A percentile compares a stretch with the other conserved stretches of the same genome.
phyloP scores from a whole-genome alignment of 2,797 vertebrate genomes.

The Tolypeutes matacus region DNA sequence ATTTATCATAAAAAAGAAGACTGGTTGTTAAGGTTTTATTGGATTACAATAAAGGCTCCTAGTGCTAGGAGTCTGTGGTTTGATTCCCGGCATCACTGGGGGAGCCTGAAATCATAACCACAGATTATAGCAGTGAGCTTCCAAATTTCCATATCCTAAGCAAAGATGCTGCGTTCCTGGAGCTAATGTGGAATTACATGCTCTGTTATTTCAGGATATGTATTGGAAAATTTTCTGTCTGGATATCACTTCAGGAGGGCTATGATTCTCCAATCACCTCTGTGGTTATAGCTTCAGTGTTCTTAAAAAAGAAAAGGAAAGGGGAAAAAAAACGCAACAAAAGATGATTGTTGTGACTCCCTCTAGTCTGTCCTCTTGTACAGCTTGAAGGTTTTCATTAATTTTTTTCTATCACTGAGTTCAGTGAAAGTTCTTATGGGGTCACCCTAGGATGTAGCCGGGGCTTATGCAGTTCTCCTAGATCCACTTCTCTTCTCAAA shows the following conservation, averaged over 20 bases:
- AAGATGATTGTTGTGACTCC: slow-evolving; percentile 48
- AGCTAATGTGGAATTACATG: slow-evolving; percentile 77
- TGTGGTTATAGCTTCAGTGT: not conserved
- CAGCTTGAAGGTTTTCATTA: slow-evolving; percentile 62
- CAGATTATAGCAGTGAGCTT: slow-evolving; percentile 88
- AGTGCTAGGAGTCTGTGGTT: slow-evolving; percentile 85
- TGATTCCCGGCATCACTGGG: slow-evolving; percentile 87
- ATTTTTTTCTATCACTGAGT: slow-evolving; percentile 61
- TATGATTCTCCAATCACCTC: slow-evolving; percentile 76
- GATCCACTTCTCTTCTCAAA: not conserved
- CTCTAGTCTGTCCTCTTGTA: not conserved
- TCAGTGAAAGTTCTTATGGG: slow-evolving; percentile 71
- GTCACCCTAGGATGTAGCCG: slow-evolving; percentile 29
- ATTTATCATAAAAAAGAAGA: slow-evolving; percentile 85
- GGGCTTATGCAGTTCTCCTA: not conserved
- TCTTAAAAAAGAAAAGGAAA: slow-evolving; percentile 32
- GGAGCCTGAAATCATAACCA: slow-evolving; percentile 87
- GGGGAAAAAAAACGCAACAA: slow-evolving; percentile 21
- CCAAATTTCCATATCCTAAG: slow-evolving; percentile 87
- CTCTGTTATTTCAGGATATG: slow-evolving; percentile 74
- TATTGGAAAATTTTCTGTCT: slow-evolving; percentile 77
- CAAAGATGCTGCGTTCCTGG: slow-evolving; percentile 83
- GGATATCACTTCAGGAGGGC: slow-evolving; percentile 74
- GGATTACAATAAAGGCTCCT: slow-evolving; percentile 87
- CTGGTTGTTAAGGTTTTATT: slow-evolving; percentile 87